Conservation (phyloP, 2,797 vertebrate genomes). For the Telmatherina bonti region DNA sequence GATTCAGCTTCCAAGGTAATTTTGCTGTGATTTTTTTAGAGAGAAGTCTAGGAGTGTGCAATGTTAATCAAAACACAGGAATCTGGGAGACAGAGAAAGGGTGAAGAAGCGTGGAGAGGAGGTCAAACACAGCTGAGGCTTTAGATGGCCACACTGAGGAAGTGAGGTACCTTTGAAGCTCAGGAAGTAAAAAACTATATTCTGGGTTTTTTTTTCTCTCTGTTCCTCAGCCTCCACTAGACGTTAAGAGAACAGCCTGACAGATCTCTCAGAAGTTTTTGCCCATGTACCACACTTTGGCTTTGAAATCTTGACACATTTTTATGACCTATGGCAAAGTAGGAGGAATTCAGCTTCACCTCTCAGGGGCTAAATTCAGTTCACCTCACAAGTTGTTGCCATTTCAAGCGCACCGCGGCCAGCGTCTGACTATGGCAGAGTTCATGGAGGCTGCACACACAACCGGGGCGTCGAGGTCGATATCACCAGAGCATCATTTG, state of each 20-base stretch:
- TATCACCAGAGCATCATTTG: neutral
- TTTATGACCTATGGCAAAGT: slow-evolving; percentile 57
- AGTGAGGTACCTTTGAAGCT: slow-evolving; percentile 84
- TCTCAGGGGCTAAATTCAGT: slow-evolving; percentile 72
- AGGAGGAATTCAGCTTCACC: slow-evolving; percentile 62
- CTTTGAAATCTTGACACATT: slow-evolving; percentile 83
- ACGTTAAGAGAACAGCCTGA: slow-evolving; percentile 59
- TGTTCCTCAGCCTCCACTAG: slow-evolving; percentile 61
- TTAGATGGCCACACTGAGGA: slow-evolving; percentile 77
- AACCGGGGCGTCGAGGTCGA: neutral
- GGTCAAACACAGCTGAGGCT: slow-evolving; percentile 71
- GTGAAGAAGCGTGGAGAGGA: slow-evolving; percentile 49
- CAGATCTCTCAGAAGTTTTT: slow-evolving; percentile 80
- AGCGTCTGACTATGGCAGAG: slow-evolving; percentile 19
- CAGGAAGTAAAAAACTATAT: slow-evolving; percentile 80
- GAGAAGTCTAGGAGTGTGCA: slow-evolving; percentile 52
- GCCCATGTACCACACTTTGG: slow-evolving; percentile 66
- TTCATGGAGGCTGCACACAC: slow-evolving; percentile 7
- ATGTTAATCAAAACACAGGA: slow-evolving; percentile 71
- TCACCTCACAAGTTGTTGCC: slow-evolving; percentile 25
- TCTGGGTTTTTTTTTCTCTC: slow-evolving; percentile 55
- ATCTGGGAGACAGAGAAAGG: slow-evolving; percentile 38
- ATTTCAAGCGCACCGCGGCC: slow-evolving; percentile 20
- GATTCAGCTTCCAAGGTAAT: slow-evolving; percentile 43
- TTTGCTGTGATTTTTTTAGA: slow-evolving; percentile 62